Conservation (phyloP, 2,888 invertebrate genomes). For the Morinoia aosen region DNA sequence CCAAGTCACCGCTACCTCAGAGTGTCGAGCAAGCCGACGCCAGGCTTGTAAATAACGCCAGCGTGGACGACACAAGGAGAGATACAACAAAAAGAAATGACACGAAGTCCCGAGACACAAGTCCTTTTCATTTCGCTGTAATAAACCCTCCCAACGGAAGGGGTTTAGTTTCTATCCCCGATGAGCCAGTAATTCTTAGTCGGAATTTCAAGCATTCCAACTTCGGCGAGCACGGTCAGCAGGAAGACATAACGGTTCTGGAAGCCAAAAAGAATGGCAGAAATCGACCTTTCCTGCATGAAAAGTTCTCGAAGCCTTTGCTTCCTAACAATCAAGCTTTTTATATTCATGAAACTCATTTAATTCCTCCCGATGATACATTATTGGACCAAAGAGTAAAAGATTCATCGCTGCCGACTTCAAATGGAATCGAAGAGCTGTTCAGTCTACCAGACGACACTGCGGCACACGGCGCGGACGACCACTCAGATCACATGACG, state of each 20-base stretch:
- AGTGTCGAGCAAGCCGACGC: not conserved
- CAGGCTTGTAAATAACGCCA: not conserved
- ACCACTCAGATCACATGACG: conserved; percentile 58
- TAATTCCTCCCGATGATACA: conserved; percentile 49
- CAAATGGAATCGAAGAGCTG: not conserved
- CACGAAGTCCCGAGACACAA: not conserved
- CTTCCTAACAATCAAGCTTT: conserved; percentile 57
- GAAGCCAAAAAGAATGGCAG: conserved; percentile 28
- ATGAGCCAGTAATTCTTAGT: not conserved
- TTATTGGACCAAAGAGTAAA: not conserved
- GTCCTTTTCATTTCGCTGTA: not conserved
- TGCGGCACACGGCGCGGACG: conserved; percentile 23
- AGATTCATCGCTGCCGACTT: not conserved
- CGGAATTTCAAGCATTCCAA: not conserved
- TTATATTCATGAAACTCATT: conserved; percentile 59
- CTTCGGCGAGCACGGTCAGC: not conserved
- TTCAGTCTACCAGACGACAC: not conserved
- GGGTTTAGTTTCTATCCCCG: not conserved
- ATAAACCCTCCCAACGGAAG: not conserved
- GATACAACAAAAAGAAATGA: not conserved
- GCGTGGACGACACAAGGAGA: not conserved
- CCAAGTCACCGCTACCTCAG: not conserved
- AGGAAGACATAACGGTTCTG: conserved; percentile 26
- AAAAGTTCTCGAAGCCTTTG: not conserved
- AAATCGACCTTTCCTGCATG: not conserved